Evolutionary conservation across 2,113 vertebrate genomes (phyloP), one percentile per base, ranked within the genome.

Genomic region (Rafetus swinhoei): DNA sequence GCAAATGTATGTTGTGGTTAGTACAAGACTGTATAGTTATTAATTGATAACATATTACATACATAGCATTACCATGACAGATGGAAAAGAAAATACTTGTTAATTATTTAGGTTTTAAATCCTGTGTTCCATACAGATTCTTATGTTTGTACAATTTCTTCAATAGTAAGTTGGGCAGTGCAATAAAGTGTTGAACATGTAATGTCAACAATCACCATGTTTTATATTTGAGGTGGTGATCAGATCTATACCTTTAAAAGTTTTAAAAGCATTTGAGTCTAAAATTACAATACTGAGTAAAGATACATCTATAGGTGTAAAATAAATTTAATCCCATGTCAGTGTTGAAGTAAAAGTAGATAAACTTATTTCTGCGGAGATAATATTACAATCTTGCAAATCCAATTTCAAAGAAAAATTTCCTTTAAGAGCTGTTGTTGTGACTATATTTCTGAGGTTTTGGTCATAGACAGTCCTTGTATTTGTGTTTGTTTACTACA

Each of bases 401-500:
- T 27, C 5, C 0, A 18, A 9, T 72, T 3, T 81, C 39, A 60
- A 69, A 65, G 69, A n/a, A 35, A 83, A 83, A 14, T 7, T 62
- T 87, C 8, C 8, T 57, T 91, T 50, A 50, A 24, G 45, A 7
- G 7, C 60, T 25, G 24, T 85, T 87, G 56, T 80, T 94, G 54
- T 82, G 74, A 59, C 59, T 29, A 9, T 81, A 53, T 16, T 84
- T 84, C 2, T 45, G n/a, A 85, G 25, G 35, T 85, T 2, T 9
- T 81, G 1, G 24, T 19, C 29, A 35, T 84, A 14, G 1, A 8
- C 6, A 8, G 27, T 24, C 22, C 60, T 87, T 87, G 81, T 92
- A 21, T 94, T 95, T 94, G 90, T 82, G 88, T 91, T 94, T 94
- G 85, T 94, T 76, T 90, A 77, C 12, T 56, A 13, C 0, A 0